These are phyloP conservation scores for Petromus typicus DNA, from an alignment of 2,113 vertebrate genomes.

Conservation along the genomic window DNA sequence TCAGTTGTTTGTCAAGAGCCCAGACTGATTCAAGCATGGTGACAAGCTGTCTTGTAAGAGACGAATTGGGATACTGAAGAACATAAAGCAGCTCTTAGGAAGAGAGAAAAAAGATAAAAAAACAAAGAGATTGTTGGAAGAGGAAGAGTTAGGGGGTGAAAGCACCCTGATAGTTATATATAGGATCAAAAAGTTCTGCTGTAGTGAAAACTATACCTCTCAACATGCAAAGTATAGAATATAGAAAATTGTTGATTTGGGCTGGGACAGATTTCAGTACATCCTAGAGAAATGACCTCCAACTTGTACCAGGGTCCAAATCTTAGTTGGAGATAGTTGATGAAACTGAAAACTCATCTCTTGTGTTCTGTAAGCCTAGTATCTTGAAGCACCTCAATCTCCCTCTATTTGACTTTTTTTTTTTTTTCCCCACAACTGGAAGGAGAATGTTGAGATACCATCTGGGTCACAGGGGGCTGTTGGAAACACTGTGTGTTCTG, in stretches of 20 bases:
- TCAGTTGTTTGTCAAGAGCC: neutral
- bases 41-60: neutral
- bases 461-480: accelerated
- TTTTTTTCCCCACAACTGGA: neutral
- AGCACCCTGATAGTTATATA: neutral
- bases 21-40: neutral
- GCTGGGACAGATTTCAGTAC: neutral
- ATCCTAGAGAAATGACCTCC: neutral
- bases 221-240: neutral
- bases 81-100: neutral
- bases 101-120: neutral
- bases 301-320: neutral
- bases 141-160: neutral
- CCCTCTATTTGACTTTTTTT: neutral
- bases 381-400: neutral
- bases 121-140: neutral
- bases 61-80: neutral
- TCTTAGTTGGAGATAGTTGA: neutral
- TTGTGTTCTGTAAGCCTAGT: neutral
- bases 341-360: neutral
- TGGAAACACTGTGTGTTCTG: neutral
- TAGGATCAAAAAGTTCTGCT: neutral
- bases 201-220: neutral
- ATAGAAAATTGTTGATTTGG: neutral
- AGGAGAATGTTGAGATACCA: neutral